Evolutionary conservation across 2,113 vertebrate species (phyloP), one percentile per base, ranked within the genome.

Genomic region (Ptilonorhynchus violaceus): DNA sequence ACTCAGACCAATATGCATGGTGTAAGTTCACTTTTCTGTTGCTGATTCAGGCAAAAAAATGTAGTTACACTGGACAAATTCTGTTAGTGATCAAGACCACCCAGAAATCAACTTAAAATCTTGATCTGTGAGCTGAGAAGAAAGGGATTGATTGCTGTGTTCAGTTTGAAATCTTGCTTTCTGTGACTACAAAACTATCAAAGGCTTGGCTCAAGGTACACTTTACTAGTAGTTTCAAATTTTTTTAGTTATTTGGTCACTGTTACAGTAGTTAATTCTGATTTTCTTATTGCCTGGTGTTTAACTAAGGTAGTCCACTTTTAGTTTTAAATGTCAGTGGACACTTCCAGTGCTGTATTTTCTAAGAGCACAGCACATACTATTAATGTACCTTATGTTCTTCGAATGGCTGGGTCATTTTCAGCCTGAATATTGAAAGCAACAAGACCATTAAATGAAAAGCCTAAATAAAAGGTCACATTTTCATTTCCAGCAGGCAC

Each of bases 401-500:
- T 85, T 73, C 55, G 85, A 50, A 6, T 28, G 12, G 11, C 10
- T 66, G 35, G n/a, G 9, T 80, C 74, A 9, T 75, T 87, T 55
- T 91, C 91, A 78, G 95, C 76, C 50, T 96, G 58, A 47, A 98
- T 95, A 47, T 98, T 88, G 77, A 2, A 96, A 59, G 98, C 98
- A 96, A 98, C 98, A 25, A 97, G 98, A 9, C 97, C 97, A 17
- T 85, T 93, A 78, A 96, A 97, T 53, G 97, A 96, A 80, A 98
- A 98, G 41, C 97, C 97, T 39, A 98, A 85, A n/a, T 97, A 98
- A 81, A 98, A 97, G 69, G 95, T 98, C n/a, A 98, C 97, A 15
- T 98, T 98, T 97, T 98, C 98, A 68, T 98, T 97, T 89, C 98
- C 97, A 53, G 86, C 46, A 16, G 98, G 98, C 49, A 98, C 94